Percentiles rank a stretch among this genome's conserved stretches.
Conservation (phyloP, 2,113 vertebrate species). For the Polypterus senegalus region DNA sequence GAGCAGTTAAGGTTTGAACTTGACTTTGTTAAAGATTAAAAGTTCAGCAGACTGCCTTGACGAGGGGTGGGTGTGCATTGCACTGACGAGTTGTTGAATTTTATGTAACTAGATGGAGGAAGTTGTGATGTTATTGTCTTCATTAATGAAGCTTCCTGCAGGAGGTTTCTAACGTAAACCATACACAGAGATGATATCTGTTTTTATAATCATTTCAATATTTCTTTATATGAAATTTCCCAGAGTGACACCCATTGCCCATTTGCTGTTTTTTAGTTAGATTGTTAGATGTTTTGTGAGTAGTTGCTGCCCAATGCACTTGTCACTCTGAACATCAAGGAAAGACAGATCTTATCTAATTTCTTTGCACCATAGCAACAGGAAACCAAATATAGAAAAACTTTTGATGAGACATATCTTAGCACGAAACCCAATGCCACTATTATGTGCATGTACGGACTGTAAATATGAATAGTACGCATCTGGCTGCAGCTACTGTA, state of each 20-base stretch:
- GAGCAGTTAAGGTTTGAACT: too few species aligned
- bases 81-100: too few species aligned
- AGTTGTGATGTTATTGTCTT: too few species aligned
- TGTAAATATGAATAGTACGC: too few species aligned
- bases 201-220: conserved; percentile 4
- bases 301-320: not conserved
- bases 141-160: conserved; percentile 3
- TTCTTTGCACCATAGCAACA: conserved; percentile 1
- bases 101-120: too few species aligned
- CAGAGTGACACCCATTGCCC: not conserved
- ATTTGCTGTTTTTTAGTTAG: conserved; percentile 1
- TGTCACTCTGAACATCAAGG: conserved; percentile 1
- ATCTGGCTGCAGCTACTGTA: too few species aligned
- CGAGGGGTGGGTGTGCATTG: too few species aligned
- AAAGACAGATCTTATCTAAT: not conserved
- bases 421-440: not conserved
- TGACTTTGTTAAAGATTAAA: too few species aligned
- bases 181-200: conserved; percentile 1
- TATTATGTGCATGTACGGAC: too few species aligned
- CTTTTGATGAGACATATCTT: not conserved
- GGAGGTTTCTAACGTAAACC: not conserved
- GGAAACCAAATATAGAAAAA: not conserved
- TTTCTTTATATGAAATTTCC: conserved; percentile 1
- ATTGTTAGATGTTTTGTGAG: not conserved
- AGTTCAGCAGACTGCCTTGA: too few species aligned